These are phyloP conservation scores for Bubo blakistoni DNA, from an alignment of 2,113 vertebrate species.

Conservation along the genomic window DNA sequence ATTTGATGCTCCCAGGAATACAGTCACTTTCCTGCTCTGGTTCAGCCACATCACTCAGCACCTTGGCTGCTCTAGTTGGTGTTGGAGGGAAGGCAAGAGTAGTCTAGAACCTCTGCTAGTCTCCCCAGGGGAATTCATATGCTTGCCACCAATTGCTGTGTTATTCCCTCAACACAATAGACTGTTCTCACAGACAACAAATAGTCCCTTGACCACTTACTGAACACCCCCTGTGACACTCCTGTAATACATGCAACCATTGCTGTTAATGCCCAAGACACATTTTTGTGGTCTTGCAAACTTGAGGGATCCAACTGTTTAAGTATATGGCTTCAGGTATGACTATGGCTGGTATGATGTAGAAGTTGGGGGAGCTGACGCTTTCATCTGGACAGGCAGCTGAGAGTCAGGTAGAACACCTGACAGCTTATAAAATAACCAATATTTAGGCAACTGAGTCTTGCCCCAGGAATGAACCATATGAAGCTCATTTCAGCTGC, in stretches of 20 bases:
- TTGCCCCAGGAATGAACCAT: not conserved
- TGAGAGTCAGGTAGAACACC: not conserved
- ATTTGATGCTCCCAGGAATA: not conserved
- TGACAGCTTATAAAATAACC: not conserved
- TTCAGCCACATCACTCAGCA: not conserved
- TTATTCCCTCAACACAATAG: not conserved
- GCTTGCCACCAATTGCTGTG: not conserved
- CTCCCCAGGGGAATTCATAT: not conserved
- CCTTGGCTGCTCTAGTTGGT: too few relatives aligned
- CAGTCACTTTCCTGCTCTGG: not conserved
- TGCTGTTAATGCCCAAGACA: not conserved
- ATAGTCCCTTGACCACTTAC: not conserved
- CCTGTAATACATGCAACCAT: not conserved
- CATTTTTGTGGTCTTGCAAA: not conserved
- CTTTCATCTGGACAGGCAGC: not conserved
- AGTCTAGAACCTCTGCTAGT: not conserved
- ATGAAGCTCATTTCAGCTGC: not conserved
- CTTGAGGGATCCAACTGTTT: not conserved
- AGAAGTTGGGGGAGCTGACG: not conserved
- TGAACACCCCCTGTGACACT: not conserved
- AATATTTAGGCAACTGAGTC: not conserved
- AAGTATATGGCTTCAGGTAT: not conserved
- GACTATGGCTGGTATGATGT: not conserved
- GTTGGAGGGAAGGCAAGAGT: not conserved
- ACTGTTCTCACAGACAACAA: not conserved